phyloP scores from a whole-genome alignment of 1,140 invertebrate species.

The Drosophila neocordata region DNA sequence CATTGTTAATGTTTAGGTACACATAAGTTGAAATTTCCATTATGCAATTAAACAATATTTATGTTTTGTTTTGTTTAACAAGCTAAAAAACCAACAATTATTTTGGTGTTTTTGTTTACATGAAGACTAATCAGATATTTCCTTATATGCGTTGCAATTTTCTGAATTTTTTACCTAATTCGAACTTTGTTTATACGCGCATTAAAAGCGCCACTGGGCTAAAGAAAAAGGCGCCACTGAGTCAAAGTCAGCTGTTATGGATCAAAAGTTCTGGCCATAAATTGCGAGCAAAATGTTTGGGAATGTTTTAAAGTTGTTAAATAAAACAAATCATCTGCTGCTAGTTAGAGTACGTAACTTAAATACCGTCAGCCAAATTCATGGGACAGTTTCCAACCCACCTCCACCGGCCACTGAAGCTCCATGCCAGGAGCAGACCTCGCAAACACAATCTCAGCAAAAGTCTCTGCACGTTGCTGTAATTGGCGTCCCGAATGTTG shows the following conservation, averaged over 20 bases:
- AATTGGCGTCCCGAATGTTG: conserved; percentile 94
- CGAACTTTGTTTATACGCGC: background rate
- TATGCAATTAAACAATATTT: conserved; percentile 36
- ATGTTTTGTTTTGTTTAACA: conserved; percentile 53
- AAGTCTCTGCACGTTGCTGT: conserved; percentile 92
- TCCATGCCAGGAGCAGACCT: background rate
- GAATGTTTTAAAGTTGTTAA: conserved; percentile 43
- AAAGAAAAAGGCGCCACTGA: background rate
- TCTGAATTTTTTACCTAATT: background rate
- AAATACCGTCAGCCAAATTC: conserved; percentile 20
- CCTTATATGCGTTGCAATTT: background rate
- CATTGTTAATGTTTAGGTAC: conserved; percentile 40
- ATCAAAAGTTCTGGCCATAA: background rate
- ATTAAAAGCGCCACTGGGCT: background rate
- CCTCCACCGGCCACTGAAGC: background rate
- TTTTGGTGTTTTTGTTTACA: background rate
- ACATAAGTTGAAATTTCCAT: conserved; percentile 47
- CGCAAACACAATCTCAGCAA: conserved; percentile 34
- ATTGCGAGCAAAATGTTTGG: conserved; percentile 36
- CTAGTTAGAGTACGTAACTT: conserved; percentile 36
- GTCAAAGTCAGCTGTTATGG: background rate
- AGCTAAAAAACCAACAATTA: conserved; percentile 28
- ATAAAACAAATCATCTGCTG: conserved; percentile 27
- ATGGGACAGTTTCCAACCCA: background rate
- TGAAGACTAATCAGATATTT: too few species aligned